Evolutionary conservation across 2,113 vertebrate genomes (phyloP).

Genomic region (Theropithecus gelada): DNA sequence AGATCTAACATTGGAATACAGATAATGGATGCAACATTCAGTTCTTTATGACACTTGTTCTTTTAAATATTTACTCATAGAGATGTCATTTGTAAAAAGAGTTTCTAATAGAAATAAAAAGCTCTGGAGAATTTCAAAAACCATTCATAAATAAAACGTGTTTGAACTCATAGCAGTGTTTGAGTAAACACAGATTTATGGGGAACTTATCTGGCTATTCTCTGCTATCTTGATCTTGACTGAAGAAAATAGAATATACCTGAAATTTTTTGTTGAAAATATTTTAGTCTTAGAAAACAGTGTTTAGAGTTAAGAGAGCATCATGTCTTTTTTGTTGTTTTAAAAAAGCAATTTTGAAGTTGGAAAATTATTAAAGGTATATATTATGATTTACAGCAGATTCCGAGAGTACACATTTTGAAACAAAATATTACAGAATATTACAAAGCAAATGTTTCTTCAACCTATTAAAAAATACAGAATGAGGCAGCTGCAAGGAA

Average conservation of each 20-base stretch:
- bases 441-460: neutral
- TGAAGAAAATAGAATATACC: conserved; percentile 23
- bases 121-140: conserved; percentile 26
- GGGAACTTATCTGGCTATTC: neutral
- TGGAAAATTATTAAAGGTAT: neutral
- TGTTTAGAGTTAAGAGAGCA: conserved; percentile 8
- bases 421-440: neutral
- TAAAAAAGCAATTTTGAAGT: neutral
- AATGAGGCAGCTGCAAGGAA: neutral
- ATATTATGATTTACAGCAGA: neutral
- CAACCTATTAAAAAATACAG: neutral
- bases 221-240: neutral
- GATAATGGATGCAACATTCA: neutral
- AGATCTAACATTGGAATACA: neutral
- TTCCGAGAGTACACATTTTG: neutral
- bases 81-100: neutral
- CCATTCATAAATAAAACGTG: neutral
- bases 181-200: neutral
- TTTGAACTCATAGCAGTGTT: neutral
- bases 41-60: neutral
- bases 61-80: conserved; percentile 17
- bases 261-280: neutral
- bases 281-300: conserved; percentile 4
- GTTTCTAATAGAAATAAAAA: neutral
- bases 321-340: neutral